A percentile compares a stretch with the other conserved stretches of the same genome.
Conservation (phyloP, 35 echinoderm and acorn worm species). For the Anneissia japonica region DNA sequence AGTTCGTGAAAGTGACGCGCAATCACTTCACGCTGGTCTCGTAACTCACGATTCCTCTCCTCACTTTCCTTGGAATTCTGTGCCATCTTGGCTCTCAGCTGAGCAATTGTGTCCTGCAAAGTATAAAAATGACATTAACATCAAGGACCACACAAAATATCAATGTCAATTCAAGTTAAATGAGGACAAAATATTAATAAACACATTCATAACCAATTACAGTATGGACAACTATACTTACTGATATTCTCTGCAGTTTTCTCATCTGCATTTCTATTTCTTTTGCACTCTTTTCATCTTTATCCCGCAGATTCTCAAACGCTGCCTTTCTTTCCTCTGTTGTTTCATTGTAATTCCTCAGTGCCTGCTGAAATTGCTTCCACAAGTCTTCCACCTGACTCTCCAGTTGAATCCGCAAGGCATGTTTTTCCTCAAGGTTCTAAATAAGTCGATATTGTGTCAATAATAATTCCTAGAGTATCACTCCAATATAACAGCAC, state of each 20-base stretch:
- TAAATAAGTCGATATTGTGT: too few species aligned
- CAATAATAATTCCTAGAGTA: background rate
- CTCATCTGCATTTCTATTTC: slow-evolving; percentile 99
- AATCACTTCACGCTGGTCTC: slow-evolving; percentile 83
- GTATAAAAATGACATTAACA: background rate
- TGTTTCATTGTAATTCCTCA: slow-evolving; percentile 97
- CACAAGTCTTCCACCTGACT: slow-evolving; percentile 96
- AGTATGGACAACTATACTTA: too few species aligned
- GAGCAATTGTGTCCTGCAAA: slow-evolving; percentile 83
- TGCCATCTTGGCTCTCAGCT: slow-evolving; percentile 90
- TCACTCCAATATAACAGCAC: background rate
- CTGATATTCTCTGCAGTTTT: slow-evolving; percentile 97
- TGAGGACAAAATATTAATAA: too few species aligned
- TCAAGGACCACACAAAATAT: too few species aligned
- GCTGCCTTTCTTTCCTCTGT: slow-evolving; percentile 95
- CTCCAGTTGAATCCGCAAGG: slow-evolving; percentile 86
- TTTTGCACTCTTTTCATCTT: slow-evolving; percentile 98
- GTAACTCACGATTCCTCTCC: slow-evolving; percentile 73
- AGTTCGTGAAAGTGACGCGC: slow-evolving; percentile 88
- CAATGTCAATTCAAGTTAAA: background rate
- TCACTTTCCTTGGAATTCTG: slow-evolving; percentile 94
- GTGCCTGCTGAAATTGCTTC: slow-evolving; percentile 95
- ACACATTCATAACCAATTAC: too few species aligned
- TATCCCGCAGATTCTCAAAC: slow-evolving; percentile 89
- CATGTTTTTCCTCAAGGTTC: slow-evolving; percentile 99